Evolutionary conservation across 1,140 invertebrate species (phyloP), one percentile per base, ranked within the genome.

Genomic region (Cephus cinctus): DNA sequence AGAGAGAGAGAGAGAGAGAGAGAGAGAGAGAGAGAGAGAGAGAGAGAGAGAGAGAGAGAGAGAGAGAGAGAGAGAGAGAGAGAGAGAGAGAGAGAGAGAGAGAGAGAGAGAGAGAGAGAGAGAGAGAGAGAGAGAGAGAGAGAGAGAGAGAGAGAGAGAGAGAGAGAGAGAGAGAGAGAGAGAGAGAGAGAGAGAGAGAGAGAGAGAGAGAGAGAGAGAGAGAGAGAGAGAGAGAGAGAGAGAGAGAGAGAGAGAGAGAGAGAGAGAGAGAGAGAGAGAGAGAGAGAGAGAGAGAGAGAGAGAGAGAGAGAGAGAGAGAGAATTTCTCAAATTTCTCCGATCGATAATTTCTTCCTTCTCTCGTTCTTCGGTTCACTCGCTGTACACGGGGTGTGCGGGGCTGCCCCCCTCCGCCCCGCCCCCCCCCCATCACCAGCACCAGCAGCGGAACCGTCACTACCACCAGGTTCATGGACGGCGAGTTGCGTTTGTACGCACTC

Each of bases 401-500:
- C 34, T 15, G 14, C 34, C 11, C 14, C 19, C 34, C 32, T 8
- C 18, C 32, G 8, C 12, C 21, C 25, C 30, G 22, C 25, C 21
- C 6, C 19, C 23, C n/a, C 12, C 16, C 23, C 19, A 14, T 22
- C 6, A 44, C 32, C 18, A 16, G 12, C 21, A 14, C 23, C n/a
- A n/a, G n/a, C n/a, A n/a, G n/a, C n/a, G n/a, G n/a, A n/a, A n/a
- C n/a, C n/a, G n/a, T n/a, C 40, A 23, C 27, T 25, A 19, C 14
- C 22, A 23, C 14, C 23, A 14, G 20, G 40, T 25, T 23, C 39
- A 16, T 9, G 39, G 12, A 15, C 30, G 23, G 23, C 39, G 21
- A 25, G 21, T 15, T 41, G 59, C 63, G 65, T 57, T 58, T 57
- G 61, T 59, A 67, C 65, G 63, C 63, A 65, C 66, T 53, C n/a